These are phyloP conservation scores for Jaculus jaculus DNA, from an alignment of 2,113 vertebrate species.

Conservation along the genomic window DNA sequence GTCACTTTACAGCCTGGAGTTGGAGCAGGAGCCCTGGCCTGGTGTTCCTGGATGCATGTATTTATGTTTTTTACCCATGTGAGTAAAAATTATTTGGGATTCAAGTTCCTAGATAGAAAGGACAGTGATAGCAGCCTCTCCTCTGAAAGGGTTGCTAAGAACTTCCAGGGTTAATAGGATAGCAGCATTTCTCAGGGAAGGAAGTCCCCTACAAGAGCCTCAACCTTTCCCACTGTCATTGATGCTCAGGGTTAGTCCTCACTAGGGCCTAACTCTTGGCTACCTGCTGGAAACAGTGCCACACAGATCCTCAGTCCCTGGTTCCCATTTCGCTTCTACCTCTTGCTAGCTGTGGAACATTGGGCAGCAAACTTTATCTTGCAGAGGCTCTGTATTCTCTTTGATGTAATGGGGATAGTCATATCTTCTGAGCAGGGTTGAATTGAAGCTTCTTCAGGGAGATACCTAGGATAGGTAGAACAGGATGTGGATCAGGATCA, in stretches of 20 bases:
- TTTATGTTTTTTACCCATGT: constrained; percentile 5
- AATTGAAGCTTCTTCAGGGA: not conserved
- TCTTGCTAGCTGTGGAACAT: not conserved
- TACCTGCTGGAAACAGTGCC: not conserved
- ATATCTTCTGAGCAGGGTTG: not conserved
- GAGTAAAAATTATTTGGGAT: constrained; percentile 24
- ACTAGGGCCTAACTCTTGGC: not conserved
- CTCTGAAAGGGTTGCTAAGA: not conserved
- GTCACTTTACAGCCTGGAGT: not conserved
- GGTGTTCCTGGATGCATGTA: not conserved
- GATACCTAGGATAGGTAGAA: not conserved
- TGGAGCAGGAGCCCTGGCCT: not conserved
- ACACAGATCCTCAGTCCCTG: not conserved
- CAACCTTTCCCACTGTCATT: not conserved
- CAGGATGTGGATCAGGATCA: not conserved
- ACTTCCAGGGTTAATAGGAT: not conserved
- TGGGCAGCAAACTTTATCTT: not conserved
- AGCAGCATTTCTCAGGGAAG: constrained; percentile 17
- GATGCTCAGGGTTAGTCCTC: not conserved
- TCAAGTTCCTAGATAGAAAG: not conserved
- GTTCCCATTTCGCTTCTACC: not conserved
- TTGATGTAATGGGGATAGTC: not conserved
- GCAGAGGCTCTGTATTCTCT: not conserved
- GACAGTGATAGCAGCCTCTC: not conserved
- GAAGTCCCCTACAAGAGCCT: not conserved